phyloP scores from a whole-genome alignment of 2,888 invertebrate genomes.

The Drosophila helvetica region DNA sequence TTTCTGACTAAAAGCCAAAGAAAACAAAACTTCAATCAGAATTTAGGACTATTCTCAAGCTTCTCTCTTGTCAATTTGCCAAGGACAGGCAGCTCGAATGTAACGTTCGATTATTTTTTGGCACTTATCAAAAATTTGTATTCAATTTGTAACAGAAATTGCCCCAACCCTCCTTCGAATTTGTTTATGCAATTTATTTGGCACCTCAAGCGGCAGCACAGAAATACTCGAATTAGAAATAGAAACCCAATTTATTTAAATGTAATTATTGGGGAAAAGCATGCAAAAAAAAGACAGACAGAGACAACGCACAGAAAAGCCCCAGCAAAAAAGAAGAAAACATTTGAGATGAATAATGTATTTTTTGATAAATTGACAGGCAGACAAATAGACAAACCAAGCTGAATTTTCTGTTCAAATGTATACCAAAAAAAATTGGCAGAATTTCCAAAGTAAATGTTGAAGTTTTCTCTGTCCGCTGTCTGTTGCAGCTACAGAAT shows the following conservation, averaged over 20 bases:
- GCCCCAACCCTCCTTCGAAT: not conserved
- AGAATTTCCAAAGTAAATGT: not conserved
- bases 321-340: constrained; percentile 11
- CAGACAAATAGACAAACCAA: not conserved
- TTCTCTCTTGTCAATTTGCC: not conserved
- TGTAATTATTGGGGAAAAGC: constrained; percentile 25
- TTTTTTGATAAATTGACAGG: constrained; percentile 35
- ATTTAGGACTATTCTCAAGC: not conserved
- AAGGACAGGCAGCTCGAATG: not conserved
- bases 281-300: constrained; percentile 1
- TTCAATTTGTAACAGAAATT: constrained; percentile 6
- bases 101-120: not conserved
- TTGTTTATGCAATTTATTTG: constrained; percentile 30
- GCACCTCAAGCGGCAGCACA: constrained; percentile 21
- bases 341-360: constrained; percentile 32
- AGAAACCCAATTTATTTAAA: constrained; percentile 13
- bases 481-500: not conserved
- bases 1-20: not conserved
- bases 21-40: not conserved
- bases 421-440: not conserved
- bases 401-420: not conserved
- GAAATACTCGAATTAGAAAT: constrained; percentile 7
- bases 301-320: not conserved
- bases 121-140: not conserved
- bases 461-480: not conserved